Base-by-base conservation (phyloP, 2,113 vertebrate genomes). In the Oryzias curvinotus region DNA sequence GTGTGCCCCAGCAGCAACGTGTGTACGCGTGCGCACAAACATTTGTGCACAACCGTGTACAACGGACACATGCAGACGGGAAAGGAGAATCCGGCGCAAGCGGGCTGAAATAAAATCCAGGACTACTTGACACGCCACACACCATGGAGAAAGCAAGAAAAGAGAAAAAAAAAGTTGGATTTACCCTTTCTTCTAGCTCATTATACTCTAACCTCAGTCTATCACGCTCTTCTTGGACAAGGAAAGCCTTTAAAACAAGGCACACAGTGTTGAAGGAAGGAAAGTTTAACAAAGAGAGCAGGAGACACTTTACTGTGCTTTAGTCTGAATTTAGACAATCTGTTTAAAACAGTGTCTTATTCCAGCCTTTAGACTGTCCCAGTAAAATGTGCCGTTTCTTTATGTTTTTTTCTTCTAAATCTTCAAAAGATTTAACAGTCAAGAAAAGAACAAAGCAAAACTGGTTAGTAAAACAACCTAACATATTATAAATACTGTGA, bases 171-270 rank as follows among this genome's bases (percentile, higher is more conserved):
- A 91, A 90, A 78, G 77, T 71, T 84, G 84, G 70, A 93, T 91
- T 94, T 93, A 94, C 93, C 93, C 93, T 93, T 90, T 94, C 93
- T 80, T 94, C 93, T 92, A 94, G 92, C 89, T 94, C 93, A 94
- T 89, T 89, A 87, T 83, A 93, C 67, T 92, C 92, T 93, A 93
- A 93, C 90, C 90, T 94, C 92, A 93, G 93, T 85, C 93, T 94
- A 93, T 92, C 90, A 80, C 92, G 91, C 77, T 93, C 91, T 77
- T 93, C 92, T 89, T 91, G 92, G 77, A 91, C 82, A 87, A 84
- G 91, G 86, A 85, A 88, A 72, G 91, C 92, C 93, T 94, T 93
- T 71, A 89, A 92, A 91, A 86, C 78, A 90, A 94, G 86, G 88
- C 89, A 90, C 79, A 91, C 80, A 87, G 73, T 87, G 83, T 81